Percentiles rank a stretch among this genome's conserved stretches.
phyloP scores from a whole-genome alignment of 2,797 vertebrate species.

The Tauraco hartlaubi region DNA sequence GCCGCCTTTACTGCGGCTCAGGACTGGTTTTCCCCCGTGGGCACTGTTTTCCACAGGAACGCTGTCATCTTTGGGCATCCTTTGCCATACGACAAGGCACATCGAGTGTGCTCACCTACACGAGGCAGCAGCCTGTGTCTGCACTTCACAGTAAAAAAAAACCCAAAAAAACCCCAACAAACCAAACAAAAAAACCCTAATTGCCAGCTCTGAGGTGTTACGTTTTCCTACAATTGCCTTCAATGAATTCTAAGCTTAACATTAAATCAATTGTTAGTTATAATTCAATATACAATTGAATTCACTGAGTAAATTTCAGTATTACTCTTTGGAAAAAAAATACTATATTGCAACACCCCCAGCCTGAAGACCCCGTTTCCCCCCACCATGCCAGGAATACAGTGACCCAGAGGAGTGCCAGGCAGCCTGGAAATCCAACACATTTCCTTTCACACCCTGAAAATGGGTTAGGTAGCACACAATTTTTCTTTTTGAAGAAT shows the following conservation, averaged over 20 bases:
- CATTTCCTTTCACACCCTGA: neutral
- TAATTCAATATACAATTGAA: neutral
- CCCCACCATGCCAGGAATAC: neutral
- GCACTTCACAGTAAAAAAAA: neutral
- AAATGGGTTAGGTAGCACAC: neutral
- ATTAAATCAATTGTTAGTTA: neutral
- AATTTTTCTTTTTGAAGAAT: constrained; percentile 72
- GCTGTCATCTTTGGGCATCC: fast-evolving
- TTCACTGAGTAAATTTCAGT: neutral
- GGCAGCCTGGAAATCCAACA: neutral
- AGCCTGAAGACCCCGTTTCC: neutral
- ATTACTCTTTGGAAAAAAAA: neutral
- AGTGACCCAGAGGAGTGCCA: neutral
- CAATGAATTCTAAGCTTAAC: neutral
- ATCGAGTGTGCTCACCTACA: fast-evolving
- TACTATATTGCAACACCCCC: neutral
- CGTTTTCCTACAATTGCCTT: neutral
- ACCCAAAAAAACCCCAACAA: neutral
- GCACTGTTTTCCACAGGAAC: fast-evolving
- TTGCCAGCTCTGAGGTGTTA: neutral
- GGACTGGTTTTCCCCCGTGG: fast-evolving
- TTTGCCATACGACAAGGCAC: neutral
- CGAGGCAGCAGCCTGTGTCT: neutral
- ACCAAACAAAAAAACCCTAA: too few relatives aligned
- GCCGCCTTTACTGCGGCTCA: neutral